Conservation (phyloP, 2,797 vertebrate species). For the Melopsittacus undulatus region DNA sequence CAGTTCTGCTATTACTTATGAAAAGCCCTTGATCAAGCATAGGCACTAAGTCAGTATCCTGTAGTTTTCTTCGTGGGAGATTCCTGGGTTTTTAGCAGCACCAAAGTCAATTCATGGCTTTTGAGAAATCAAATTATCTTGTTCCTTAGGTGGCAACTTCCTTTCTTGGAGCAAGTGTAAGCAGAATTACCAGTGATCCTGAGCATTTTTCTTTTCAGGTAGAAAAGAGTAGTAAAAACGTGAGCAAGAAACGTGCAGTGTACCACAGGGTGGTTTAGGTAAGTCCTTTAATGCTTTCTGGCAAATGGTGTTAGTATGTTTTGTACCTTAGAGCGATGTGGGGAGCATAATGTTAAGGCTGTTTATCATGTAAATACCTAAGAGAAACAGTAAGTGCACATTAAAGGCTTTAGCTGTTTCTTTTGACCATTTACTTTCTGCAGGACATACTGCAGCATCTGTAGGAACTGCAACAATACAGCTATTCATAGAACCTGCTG, state of each 20-base stretch:
- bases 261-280: background rate
- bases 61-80: background rate
- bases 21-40: background rate
- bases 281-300: background rate
- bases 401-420: background rate
- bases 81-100: background rate
- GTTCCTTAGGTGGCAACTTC: background rate
- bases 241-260: background rate
- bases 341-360: background rate
- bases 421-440: background rate
- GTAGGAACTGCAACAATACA: background rate
- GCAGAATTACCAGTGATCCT: background rate
- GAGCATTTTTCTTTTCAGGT: background rate
- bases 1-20: background rate
- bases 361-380: background rate
- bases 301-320: background rate
- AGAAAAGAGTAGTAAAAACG: background rate
- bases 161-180: background rate
- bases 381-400: background rate
- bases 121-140: background rate
- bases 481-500: background rate
- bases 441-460: background rate
- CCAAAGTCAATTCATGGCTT: background rate
- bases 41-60: background rate
- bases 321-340: background rate